Base-by-base conservation (phyloP, 2,888 invertebrate species). In the Drosophila neonasuta region DNA sequence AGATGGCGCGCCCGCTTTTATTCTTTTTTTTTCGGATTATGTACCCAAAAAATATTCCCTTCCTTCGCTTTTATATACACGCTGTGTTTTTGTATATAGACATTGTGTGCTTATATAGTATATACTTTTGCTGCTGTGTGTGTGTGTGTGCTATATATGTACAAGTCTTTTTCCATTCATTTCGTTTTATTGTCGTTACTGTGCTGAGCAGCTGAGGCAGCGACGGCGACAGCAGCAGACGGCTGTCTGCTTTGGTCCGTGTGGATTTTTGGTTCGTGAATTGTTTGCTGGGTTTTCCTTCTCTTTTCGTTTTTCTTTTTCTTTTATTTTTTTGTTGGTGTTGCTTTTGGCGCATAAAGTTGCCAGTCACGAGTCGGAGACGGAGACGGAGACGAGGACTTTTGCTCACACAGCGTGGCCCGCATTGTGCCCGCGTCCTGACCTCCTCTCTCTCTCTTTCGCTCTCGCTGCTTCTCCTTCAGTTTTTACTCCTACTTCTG, bases 171-270 rank as follows among this genome's bases (percentile, higher is more conserved):
- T 71, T 81, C 66, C 82, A 86, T 86, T 79, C 84, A 84, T 84
- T 81, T 67, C 58, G 86, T 68, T 79, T 68, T 74, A 75, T 75
- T 77, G 64, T 79, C 63, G 79, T 80, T 86, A 80, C 86, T 83
- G 86, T 70, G 68, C 20, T 45, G 59, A 56, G 65, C 45, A 56
- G 56, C 34, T 15, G 34, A 13, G 45, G 46, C 41, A 24, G 36
- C 36, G 36, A n/a, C 36, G 20, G 52, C 41, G 36, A 34, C 44
- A 30, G 44, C 44, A 36, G 46, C 79, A 71, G 82, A 76, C 83
- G 79, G 70, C 52, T 76, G 76, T 76, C 76, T 71, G 63, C 66
- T 36, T 24, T 60, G 29, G 63, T 15, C 78, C 62, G 50, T 75
- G 78, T 68, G 59, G 74, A 77, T 77, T 74, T 77, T 75, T 73